Percentiles rank a stretch among this genome's conserved stretches.
Conservation (phyloP, 2,113 vertebrate genomes). For the Amblyornis subalaris region DNA sequence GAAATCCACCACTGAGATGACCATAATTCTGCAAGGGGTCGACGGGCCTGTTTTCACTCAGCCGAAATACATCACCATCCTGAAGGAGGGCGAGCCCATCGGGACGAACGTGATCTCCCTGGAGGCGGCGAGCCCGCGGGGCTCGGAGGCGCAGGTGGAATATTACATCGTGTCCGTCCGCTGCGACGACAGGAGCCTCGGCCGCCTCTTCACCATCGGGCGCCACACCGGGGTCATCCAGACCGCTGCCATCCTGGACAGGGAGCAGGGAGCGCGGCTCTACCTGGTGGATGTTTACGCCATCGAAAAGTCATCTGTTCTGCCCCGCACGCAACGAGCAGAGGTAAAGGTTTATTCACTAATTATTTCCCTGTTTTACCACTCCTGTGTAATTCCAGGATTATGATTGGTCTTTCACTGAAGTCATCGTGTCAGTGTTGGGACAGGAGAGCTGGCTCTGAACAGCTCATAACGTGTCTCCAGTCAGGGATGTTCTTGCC, state of each 20-base stretch:
- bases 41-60: constrained; percentile 95
- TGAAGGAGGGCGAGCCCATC: constrained; percentile 92
- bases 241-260: constrained; percentile 91
- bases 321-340: constrained; percentile 89
- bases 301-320: constrained; percentile 83
- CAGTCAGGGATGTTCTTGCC: background rate
- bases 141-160: constrained; percentile 83
- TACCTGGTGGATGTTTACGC: constrained; percentile 96
- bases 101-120: constrained; percentile 93
- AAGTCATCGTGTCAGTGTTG: background rate
- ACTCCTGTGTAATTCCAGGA: background rate
- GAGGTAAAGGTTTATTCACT: constrained; percentile 80
- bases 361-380: background rate
- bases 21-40: constrained; percentile 86
- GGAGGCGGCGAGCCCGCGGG: constrained; percentile 84
- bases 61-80: constrained; percentile 91
- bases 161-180: constrained; percentile 92
- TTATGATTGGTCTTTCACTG: background rate
- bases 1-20: constrained; percentile 87
- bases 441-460: background rate
- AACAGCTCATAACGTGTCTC: background rate
- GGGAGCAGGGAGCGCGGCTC: constrained; percentile 88
- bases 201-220: constrained; percentile 92
- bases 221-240: constrained; percentile 87
- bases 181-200: constrained; percentile 82